These are phyloP conservation scores for Mesorhabditis spiculigera DNA, from an alignment of 2,888 invertebrate genomes.

Conservation along the genomic window DNA sequence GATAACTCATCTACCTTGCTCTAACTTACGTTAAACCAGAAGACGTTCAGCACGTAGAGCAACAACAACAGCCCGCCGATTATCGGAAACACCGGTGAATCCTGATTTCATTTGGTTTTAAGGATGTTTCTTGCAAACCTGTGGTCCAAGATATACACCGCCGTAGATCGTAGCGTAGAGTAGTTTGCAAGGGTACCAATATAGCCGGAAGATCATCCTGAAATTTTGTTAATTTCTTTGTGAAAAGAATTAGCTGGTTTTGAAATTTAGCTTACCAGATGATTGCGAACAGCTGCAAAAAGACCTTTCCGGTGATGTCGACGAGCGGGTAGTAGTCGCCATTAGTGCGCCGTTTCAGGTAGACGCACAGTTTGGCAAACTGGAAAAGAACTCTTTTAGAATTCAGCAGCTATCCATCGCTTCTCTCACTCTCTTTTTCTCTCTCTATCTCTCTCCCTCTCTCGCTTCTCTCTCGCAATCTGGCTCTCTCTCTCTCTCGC, in stretches of 20 bases:
- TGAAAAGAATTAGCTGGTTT: not conserved
- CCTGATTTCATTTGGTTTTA: conserved; percentile 1
- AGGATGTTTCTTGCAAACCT: conserved; percentile 1
- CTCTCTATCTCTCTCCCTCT: too few species aligned
- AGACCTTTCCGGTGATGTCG: conserved; percentile 33
- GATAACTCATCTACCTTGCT: not conserved
- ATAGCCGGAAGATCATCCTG: conserved; percentile 44
- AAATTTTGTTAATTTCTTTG: not conserved
- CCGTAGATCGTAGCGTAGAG: conserved; percentile 45
- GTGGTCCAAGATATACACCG: conserved; percentile 43
- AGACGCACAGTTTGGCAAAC: conserved; percentile 44
- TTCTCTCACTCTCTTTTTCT: too few species aligned
- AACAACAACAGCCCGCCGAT: conserved; percentile 40
- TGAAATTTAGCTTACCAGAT: conserved; percentile 27
- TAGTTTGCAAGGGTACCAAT: conserved; percentile 46
- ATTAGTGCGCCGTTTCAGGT: conserved; percentile 41
- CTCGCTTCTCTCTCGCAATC: too few species aligned
- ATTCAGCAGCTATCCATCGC: too few species aligned
- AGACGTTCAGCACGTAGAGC: conserved; percentile 43
- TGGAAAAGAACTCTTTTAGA: not conserved
- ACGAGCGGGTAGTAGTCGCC: conserved; percentile 34
- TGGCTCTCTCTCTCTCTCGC: too few species aligned
- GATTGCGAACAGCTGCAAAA: conserved; percentile 42
- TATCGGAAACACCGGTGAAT: conserved; percentile 38
- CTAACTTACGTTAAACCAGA: conserved; percentile 47